A percentile compares a stretch with the other conserved stretches of the same genome.
Conservation (phyloP, 2,113 vertebrate species). For the Phrynosoma blainvillii region DNA sequence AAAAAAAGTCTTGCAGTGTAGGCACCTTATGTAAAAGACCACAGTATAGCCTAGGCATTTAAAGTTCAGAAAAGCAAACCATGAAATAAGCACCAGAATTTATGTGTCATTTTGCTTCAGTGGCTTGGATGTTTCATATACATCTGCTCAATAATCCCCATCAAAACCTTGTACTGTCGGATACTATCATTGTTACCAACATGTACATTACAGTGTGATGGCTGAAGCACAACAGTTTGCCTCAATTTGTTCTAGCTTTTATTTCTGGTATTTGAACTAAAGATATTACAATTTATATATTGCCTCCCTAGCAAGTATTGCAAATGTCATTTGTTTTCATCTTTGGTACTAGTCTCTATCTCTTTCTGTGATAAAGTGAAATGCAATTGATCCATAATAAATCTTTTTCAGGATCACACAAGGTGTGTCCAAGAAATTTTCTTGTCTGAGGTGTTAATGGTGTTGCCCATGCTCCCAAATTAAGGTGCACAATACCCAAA, state of each 20-base stretch:
- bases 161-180: not conserved
- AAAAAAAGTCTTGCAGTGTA: not conserved
- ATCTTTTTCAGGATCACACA: too few relatives aligned
- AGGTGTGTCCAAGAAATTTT: not conserved
- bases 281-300: not conserved
- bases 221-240: not conserved
- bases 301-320: not conserved
- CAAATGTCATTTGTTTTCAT: not conserved
- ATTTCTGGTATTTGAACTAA: not conserved
- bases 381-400: not conserved
- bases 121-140: not conserved
- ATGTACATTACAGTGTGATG: not conserved
- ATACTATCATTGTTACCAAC: not conserved
- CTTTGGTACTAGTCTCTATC: too few relatives aligned
- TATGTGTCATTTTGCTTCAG: not conserved
- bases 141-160: not conserved
- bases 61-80: conserved; percentile 14
- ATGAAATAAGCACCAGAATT: not conserved
- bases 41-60: not conserved
- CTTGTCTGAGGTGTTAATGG: not conserved
- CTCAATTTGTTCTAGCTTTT: not conserved
- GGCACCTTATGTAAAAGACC: not conserved
- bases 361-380: not conserved
- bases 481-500: too few relatives aligned
- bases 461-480: too few relatives aligned